These are phyloP conservation scores for Myrmophylax atrothorax DNA, from an alignment of 2,113 vertebrate species.

Conservation along the genomic window DNA sequence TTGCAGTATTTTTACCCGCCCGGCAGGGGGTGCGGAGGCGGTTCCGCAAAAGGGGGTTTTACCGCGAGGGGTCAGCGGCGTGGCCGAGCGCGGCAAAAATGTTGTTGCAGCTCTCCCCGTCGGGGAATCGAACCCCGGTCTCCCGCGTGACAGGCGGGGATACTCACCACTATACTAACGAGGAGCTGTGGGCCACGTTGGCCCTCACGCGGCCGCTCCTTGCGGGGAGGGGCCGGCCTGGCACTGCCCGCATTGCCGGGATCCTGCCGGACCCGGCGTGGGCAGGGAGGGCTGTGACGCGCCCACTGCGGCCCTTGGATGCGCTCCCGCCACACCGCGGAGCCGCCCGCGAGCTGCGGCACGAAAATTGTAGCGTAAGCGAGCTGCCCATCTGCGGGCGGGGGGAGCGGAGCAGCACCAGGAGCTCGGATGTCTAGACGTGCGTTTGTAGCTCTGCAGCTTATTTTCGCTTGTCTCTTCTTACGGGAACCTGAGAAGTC, in stretches of 20 bases:
- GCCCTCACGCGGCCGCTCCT: background rate
- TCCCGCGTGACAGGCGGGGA: slow-evolving; percentile 71
- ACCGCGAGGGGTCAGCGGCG: fast-evolving
- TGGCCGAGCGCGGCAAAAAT: too few species aligned
- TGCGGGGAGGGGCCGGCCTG: fast-evolving
- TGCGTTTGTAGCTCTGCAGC: background rate
- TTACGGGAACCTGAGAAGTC: slow-evolving; percentile 11
- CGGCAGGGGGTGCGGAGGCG: background rate
- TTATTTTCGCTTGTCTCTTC: background rate
- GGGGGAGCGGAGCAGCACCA: fast-evolving
- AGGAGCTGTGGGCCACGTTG: fast-evolving
- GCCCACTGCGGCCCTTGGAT: background rate
- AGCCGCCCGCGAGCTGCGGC: fast-evolving
- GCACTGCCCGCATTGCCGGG: too few species aligned
- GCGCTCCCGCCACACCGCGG: fast-evolving
- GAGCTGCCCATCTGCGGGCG: fast-evolving
- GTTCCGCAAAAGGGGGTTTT: background rate
- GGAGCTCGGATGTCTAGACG: background rate
- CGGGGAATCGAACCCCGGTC: slow-evolving; percentile 62
- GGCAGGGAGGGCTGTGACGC: too few species aligned
- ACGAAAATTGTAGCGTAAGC: fast-evolving
- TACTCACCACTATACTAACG: slow-evolving; percentile 3
- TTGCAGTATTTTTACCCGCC: fast-evolving
- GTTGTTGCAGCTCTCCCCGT: background rate
- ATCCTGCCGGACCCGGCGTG: too few species aligned